Conservation (phyloP, 2,888 invertebrate species). For the Ophion costatus region DNA sequence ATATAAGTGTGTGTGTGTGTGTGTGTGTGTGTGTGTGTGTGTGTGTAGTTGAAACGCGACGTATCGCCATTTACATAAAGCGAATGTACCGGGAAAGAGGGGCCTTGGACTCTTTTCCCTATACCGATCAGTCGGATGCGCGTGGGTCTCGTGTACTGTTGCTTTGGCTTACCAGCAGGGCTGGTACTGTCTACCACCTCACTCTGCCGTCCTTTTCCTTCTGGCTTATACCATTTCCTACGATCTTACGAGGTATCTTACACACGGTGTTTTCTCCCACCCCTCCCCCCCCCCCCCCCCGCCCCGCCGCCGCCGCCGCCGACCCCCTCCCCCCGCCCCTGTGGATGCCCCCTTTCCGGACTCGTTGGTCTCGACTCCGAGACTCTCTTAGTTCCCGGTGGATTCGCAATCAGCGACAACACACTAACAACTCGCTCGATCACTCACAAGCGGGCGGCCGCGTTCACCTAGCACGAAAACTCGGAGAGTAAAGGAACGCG, state of each 20-base stretch:
- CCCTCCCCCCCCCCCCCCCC: conserved; percentile 3
- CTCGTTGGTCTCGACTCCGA: conserved; percentile 41
- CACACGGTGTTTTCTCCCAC: neutral
- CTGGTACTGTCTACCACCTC: conserved; percentile 36
- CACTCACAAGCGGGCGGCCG: conserved; percentile 41
- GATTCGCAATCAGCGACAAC: conserved; percentile 53
- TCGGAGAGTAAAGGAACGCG: conserved; percentile 59
- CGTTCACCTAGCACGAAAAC: conserved; percentile 47
- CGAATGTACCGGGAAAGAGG: conserved; percentile 13
- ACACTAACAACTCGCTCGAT: conserved; percentile 52
- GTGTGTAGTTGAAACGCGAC: conserved; percentile 41
- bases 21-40: too few relatives aligned
- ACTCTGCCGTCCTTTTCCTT: conserved; percentile 37
- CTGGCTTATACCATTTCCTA: conserved; percentile 41
- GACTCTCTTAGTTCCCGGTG: conserved; percentile 51
- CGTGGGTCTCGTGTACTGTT: conserved; percentile 70
- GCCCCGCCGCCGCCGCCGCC: too few relatives aligned
- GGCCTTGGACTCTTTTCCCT: conserved; percentile 24
- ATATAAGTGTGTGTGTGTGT: too few relatives aligned
- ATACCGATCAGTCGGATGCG: conserved; percentile 45
- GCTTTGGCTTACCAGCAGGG: conserved; percentile 56
- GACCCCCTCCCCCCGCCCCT: conserved; percentile 6
- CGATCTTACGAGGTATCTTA: conserved; percentile 36
- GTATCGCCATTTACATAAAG: conserved; percentile 52
- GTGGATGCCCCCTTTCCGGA: conserved; percentile 25